Conservation (phyloP, 1,140 invertebrate genomes). For the Drosophila tani region DNA sequence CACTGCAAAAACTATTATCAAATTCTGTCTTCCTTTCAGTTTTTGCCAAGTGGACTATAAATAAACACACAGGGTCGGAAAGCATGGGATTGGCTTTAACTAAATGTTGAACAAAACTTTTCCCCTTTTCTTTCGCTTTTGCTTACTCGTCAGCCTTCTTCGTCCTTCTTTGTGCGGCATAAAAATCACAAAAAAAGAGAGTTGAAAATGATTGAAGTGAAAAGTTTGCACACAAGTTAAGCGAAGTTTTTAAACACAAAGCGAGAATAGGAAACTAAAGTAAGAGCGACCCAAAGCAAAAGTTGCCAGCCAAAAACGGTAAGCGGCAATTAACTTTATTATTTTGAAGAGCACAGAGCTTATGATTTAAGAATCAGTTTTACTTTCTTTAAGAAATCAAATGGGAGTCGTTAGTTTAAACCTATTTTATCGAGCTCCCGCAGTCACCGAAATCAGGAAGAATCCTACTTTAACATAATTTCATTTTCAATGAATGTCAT, state of each 20-base stretch:
- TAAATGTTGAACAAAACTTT: slow-evolving; percentile 40
- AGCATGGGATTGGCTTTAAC: slow-evolving; percentile 33
- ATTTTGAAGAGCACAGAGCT: not conserved
- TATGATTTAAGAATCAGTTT: not conserved
- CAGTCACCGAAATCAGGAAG: not conserved
- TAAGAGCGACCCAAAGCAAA: slow-evolving; percentile 13
- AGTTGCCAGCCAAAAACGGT: slow-evolving; percentile 8
- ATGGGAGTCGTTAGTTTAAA: too few species aligned
- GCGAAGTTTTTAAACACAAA: slow-evolving; percentile 55
- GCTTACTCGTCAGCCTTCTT: not conserved
- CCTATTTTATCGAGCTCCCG: too few species aligned
- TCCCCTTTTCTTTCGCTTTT: slow-evolving; percentile 7
- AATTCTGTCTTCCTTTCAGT: slow-evolving; percentile 16
- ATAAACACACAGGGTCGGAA: slow-evolving; percentile 48
- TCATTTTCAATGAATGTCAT: not conserved
- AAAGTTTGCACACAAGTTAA: slow-evolving; percentile 65
- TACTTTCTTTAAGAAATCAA: too few species aligned
- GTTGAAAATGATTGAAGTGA: slow-evolving; percentile 65
- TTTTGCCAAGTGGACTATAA: slow-evolving; percentile 60
- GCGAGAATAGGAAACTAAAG: slow-evolving; percentile 16
- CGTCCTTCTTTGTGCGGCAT: slow-evolving; percentile 5
- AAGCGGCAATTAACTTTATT: not conserved
- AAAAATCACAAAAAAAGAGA: slow-evolving; percentile 27
- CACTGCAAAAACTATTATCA: slow-evolving; percentile 58
- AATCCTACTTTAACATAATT: not conserved